Evolutionary conservation across 53 echinoderm and acorn worm species (phyloP), one percentile per base, ranked within the genome.

Genomic region (Pentamera pediparva): DNA sequence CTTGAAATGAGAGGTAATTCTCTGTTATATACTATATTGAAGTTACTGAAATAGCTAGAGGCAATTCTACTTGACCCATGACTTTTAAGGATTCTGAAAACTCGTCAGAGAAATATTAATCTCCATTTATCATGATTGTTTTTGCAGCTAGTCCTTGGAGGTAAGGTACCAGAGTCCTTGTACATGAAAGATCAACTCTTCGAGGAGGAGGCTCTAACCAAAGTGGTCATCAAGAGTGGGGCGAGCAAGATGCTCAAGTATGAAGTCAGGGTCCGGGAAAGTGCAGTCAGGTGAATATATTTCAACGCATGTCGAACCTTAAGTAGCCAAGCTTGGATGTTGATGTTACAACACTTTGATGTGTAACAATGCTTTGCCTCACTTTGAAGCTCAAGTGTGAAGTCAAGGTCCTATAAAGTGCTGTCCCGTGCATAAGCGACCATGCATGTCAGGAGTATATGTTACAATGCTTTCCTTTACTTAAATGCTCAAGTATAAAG

Each of bases 111-210:
- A 15, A 15, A 35, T 20, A 12, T 63, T 38, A 9, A 30, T 33
- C 34, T 63, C 4, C 21, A 35, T 63, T 37, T 35, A 12, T 63
- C 7, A 9, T 56, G 25, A 17, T 56, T 65, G 38, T 12, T 45
- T 15, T 47, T 39, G 51, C 30, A 82, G 82, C 32, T 86, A 21
- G 61, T 65, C n/a, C 62, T 79, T n/a, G 65, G 83, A 35, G 83
- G 79, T 7, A 90, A 86, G 34, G 80, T 90, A 25, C 90, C 86
- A 4, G 47, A 78, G 50, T 79, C 75, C 8, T 88, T 79, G 37
- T 92, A 88, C 65, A 76, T 76, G 41, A 82, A 76, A 39, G 79
- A 59, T 10, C 21, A 75, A 40, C 62, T 85, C 19, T 61, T 92
- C 26, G 62, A 39, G 18, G 82, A 85, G 53, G 75, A 78, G 50